phyloP scores from a whole-genome alignment of 1,140 invertebrate genomes.

The Orchesella cincta region DNA sequence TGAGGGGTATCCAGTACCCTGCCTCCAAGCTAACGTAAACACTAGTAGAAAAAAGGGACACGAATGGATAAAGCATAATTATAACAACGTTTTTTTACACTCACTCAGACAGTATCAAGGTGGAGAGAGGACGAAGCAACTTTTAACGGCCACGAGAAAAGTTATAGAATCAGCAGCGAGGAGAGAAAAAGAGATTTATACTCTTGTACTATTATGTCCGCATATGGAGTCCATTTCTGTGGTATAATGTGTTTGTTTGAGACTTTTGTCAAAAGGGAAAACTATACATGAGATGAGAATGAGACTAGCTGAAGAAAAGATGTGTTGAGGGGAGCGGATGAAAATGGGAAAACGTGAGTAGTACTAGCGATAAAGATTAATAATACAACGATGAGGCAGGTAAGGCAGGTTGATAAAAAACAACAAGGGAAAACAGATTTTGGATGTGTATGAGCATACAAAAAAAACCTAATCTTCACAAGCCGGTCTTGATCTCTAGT shows the following conservation, averaged over 20 bases:
- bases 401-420: constrained; percentile 9
- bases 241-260: constrained; percentile 20
- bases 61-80: neutral
- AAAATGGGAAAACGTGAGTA: constrained; percentile 23
- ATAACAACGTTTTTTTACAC: neutral
- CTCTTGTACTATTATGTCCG: constrained; percentile 17
- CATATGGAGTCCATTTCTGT: neutral
- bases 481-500: constrained; percentile 10
- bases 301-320: constrained; percentile 19
- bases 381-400: neutral
- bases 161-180: too few relatives aligned
- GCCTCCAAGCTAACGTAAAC: neutral
- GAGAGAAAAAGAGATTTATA: constrained; percentile 5
- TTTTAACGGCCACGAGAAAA: constrained; percentile 16
- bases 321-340: constrained; percentile 24
- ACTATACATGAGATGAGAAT: neutral
- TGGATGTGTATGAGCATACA: neutral
- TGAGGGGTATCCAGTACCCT: too few relatives aligned
- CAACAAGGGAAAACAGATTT: constrained; percentile 3
- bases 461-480: constrained; percentile 8
- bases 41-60: neutral
- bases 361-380: neutral
- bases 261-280: neutral
- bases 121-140: neutral
- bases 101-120: neutral